These are phyloP conservation scores for Pinctada fucata DNA, from an alignment of 2,888 invertebrate genomes.

Conservation along the genomic window DNA sequence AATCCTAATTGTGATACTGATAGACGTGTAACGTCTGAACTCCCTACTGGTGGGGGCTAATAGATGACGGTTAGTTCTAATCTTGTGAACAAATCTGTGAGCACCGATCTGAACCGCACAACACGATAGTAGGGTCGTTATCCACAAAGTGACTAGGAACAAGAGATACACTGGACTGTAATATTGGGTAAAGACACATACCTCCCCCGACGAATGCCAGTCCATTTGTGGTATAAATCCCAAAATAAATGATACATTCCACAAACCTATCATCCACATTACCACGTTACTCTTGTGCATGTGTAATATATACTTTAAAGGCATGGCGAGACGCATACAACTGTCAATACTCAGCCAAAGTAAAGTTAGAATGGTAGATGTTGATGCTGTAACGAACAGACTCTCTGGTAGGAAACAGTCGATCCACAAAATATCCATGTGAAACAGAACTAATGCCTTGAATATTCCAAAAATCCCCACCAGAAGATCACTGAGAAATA, in stretches of 20 bases:
- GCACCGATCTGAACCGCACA: slow-evolving; percentile 45
- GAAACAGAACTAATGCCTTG: slow-evolving; percentile 57
- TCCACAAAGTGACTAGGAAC: slow-evolving; percentile 49
- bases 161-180: slow-evolving; percentile 56
- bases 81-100: slow-evolving; percentile 19
- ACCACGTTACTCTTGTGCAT: slow-evolving; percentile 67
- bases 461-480: slow-evolving; percentile 65
- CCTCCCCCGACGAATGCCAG: slow-evolving; percentile 52
- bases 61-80: slow-evolving; percentile 36
- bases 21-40: slow-evolving; percentile 51
- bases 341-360: slow-evolving; percentile 64
- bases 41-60: slow-evolving; percentile 49
- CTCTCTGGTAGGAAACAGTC: slow-evolving; percentile 72
- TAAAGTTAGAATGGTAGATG: slow-evolving; percentile 59
- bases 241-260: slow-evolving; percentile 68
- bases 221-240: slow-evolving; percentile 71
- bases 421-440: slow-evolving; percentile 48
- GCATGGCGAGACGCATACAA: slow-evolving; percentile 57
- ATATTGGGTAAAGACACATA: slow-evolving; percentile 55
- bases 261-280: slow-evolving; percentile 62
- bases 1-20: slow-evolving; percentile 51
- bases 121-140: slow-evolving; percentile 46
- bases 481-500: slow-evolving; percentile 63
- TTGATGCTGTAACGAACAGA: slow-evolving; percentile 63
- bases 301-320: slow-evolving; percentile 49